Conservation (phyloP, 2,888 invertebrate genomes). For the Catotricha subobsoleta region DNA sequence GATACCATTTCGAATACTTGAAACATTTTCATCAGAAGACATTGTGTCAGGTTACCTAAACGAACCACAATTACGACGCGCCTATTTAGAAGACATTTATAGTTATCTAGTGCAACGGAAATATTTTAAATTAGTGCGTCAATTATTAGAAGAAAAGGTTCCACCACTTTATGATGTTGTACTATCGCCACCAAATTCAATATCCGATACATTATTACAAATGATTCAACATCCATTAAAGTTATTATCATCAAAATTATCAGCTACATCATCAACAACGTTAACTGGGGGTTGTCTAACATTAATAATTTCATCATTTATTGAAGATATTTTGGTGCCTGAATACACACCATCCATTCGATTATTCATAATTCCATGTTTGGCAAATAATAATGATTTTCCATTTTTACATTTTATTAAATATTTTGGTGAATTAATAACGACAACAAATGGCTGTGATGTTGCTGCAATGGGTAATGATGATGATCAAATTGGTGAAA, state of each 20-base stretch:
- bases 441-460: background rate
- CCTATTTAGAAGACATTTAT: slow-evolving; percentile 23
- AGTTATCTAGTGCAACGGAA: slow-evolving; percentile 22
- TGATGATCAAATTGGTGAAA: no score
- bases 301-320: slow-evolving; percentile 28
- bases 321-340: slow-evolving; percentile 45
- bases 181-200: slow-evolving; percentile 48
- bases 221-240: slow-evolving; percentile 58
- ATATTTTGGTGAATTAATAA: slow-evolving; percentile 20
- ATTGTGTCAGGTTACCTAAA: slow-evolving; percentile 27
- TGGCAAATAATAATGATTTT: slow-evolving; percentile 34
- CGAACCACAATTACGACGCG: slow-evolving; percentile 14
- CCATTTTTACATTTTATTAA: slow-evolving; percentile 35
- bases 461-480: no score
- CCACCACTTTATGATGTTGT: slow-evolving; percentile 51
- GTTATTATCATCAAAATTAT: background rate
- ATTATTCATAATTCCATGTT: slow-evolving; percentile 49
- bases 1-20: slow-evolving; percentile 52
- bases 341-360: slow-evolving; percentile 49
- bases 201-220: slow-evolving; percentile 52
- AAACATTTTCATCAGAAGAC: slow-evolving; percentile 47
- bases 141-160: slow-evolving; percentile 47
- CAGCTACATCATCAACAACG: background rate
- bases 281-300: slow-evolving; percentile 1
- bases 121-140: slow-evolving; percentile 56